These are phyloP conservation scores for Cataglyphis cursor DNA, from an alignment of 2,888 invertebrate species.

Conservation along the genomic window DNA sequence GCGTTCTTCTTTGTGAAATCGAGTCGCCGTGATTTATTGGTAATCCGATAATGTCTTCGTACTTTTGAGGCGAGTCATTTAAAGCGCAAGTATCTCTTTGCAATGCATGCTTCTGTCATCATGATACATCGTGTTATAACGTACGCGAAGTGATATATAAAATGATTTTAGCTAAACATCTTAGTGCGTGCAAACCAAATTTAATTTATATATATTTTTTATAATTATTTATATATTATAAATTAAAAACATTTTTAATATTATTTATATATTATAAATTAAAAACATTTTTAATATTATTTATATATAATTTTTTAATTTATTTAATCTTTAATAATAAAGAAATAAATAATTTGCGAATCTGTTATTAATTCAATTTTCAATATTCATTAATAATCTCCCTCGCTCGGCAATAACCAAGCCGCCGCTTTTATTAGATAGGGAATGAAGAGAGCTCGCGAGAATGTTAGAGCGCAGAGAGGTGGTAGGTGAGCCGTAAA, in stretches of 20 bases:
- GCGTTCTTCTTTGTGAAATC: conserved; percentile 47
- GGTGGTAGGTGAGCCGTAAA: background rate
- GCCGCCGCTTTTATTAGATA: background rate
- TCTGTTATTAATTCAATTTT: conserved; percentile 3
- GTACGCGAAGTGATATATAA: background rate
- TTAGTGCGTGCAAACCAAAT: conserved; percentile 12
- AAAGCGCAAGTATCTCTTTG: conserved; percentile 30
- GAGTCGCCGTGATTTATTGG: conserved; percentile 52
- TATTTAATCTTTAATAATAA: too few relatives aligned
- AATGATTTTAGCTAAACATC: background rate
- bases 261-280: too few relatives aligned
- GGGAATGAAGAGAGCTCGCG: background rate
- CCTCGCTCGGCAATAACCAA: background rate
- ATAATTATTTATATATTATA: too few relatives aligned
- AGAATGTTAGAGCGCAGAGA: background rate
- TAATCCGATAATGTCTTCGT: conserved; percentile 49
- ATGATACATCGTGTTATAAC: background rate
- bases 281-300: too few relatives aligned
- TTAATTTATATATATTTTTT: conserved; percentile 45
- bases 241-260: too few relatives aligned
- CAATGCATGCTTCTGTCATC: background rate
- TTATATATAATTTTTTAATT: too few relatives aligned
- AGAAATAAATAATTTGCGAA: background rate
- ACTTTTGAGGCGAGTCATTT: conserved; percentile 18
- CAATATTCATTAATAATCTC: background rate